Base-by-base conservation (phyloP, 1,140 invertebrate genomes). In the Pseudoatta argentina region DNA sequence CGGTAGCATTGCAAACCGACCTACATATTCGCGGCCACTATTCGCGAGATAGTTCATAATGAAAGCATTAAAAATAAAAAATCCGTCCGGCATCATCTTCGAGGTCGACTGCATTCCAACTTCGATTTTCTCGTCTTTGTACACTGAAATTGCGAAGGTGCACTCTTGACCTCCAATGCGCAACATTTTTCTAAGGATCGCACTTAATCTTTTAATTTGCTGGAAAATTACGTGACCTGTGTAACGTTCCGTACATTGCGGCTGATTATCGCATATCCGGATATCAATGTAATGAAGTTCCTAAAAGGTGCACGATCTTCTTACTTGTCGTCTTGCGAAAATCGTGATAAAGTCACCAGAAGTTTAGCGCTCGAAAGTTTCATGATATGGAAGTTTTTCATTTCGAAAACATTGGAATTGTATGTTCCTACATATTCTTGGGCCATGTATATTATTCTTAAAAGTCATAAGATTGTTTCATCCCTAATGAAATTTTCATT, bases 31-130 rank as follows among this genome's bases (percentile, higher is more conserved):
- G 24, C 21, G 24, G 5, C 44, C 55, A 30, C 27, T 27, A 10
- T 4, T 30, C 24, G 51, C 79, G 61, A 83, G 77, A 39, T 57
- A 27, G 39, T 55, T 18, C 61, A 59, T 89, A 91, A 93, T 88
- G 92, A 93, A 91, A 88, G 87, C 85, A 88, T 91, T 89, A 91
- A 93, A 93, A 92, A 91, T 91, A 88, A 90, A 51, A 91, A 91
- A 86, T 2, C 1, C 53, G 61, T 69, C 67, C 57, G 14, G 59
- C 77, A 76, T 82, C 63, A 57, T 79, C 59, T 24, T 10, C 64
- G 63, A 8, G n/a, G 30, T 44, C 39, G 39, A 30, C 10, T 18
- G 27, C 79, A 61, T 64, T 64, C 59, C 57, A 76, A 72, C 82
- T 89, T 86, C 82, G 48, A 51, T 55, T 4, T 67, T 39, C 12